phyloP scores from a whole-genome alignment of 37 sponge, comb jelly and placozoan genomes.

The Oopsacas minuta region DNA sequence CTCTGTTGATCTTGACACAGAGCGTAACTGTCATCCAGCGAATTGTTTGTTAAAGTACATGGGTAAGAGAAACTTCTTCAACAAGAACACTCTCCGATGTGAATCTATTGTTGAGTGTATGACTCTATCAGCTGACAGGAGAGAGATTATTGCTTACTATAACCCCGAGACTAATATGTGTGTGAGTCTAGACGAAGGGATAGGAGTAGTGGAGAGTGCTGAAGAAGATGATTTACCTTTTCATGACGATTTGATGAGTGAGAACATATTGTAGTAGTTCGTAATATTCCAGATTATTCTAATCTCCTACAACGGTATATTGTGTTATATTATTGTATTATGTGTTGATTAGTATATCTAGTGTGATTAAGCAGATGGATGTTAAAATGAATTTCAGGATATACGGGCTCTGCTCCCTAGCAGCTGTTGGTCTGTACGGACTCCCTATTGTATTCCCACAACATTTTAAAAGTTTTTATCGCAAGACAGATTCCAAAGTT shows the following conservation, averaged over 20 bases:
- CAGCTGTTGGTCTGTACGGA: neutral
- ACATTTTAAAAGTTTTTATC: neutral
- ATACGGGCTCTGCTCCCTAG: neutral
- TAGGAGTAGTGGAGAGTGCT: neutral
- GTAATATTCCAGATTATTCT: neutral
- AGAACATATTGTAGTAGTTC: neutral
- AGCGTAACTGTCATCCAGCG: slow-evolving; percentile 52
- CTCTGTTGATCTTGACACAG: slow-evolving; percentile 34
- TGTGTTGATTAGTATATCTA: too few relatives aligned
- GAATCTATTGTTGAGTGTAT: slow-evolving; percentile 58
- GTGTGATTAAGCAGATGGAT: neutral
- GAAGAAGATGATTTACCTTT: neutral
- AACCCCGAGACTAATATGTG: neutral
- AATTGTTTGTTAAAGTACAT: slow-evolving; percentile 84
- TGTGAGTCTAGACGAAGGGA: neutral
- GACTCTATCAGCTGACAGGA: slow-evolving; percentile 26
- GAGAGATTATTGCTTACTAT: neutral
- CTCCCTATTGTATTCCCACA: neutral
- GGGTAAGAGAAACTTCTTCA: slow-evolving; percentile 66
- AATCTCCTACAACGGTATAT: too few relatives aligned
- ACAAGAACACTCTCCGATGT: slow-evolving; percentile 46
- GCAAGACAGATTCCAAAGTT: neutral
- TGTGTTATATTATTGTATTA: too few relatives aligned
- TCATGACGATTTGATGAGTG: neutral
- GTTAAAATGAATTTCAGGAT: neutral